Evolutionary conservation across 2,113 vertebrate species (phyloP).

Genomic region (Rhea pennata): DNA sequence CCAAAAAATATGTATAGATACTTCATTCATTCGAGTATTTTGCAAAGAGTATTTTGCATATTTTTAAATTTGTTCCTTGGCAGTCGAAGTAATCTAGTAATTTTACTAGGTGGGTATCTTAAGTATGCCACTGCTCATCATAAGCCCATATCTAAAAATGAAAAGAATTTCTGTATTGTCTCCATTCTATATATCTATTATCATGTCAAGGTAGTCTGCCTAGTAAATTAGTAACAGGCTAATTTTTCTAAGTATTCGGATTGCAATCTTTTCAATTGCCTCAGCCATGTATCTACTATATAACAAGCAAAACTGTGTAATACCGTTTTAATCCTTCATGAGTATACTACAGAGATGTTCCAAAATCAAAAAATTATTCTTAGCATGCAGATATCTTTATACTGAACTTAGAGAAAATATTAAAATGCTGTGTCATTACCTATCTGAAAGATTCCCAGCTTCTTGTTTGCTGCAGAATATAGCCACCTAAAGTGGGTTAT

Average conservation of each 20-base stretch:
- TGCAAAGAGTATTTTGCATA: background rate
- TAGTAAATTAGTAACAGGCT: background rate
- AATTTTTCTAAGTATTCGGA: background rate
- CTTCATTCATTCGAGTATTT: background rate
- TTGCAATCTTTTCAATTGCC: background rate
- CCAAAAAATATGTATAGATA: background rate
- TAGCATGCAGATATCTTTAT: background rate
- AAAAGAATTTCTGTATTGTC: background rate
- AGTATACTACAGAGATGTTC: background rate
- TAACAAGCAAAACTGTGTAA: background rate
- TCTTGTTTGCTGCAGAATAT: background rate
- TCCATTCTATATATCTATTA: background rate
- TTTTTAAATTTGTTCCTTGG: background rate
- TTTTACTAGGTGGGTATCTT: background rate
- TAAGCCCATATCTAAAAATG: background rate
- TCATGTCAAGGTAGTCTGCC: background rate
- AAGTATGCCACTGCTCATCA: background rate
- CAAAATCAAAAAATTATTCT: background rate
- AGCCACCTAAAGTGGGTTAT: background rate
- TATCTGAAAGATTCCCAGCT: background rate
- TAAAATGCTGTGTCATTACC: background rate
- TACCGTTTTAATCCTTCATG: background rate
- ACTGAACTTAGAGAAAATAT: background rate
- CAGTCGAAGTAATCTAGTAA: background rate
- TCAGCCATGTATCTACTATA: background rate